These are phyloP conservation scores for Vulpes vulpes DNA, from an alignment of 2,113 vertebrate species.

Conservation along the genomic window DNA sequence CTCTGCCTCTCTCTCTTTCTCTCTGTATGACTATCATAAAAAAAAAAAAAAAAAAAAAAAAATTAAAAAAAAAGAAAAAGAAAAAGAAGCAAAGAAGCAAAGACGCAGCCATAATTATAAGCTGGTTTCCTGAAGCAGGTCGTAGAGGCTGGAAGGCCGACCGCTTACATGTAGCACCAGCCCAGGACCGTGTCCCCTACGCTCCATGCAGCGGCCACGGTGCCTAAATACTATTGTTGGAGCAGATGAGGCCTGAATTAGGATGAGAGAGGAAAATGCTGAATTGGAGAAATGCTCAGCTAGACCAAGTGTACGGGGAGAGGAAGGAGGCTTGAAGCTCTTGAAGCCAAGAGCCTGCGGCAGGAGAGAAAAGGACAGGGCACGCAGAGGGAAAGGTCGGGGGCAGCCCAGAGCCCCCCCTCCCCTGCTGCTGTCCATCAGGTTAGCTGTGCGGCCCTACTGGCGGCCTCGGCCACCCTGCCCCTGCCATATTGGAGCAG, in stretches of 20 bases:
- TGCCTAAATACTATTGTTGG: background rate
- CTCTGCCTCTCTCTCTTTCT: too few species aligned
- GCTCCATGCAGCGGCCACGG: background rate
- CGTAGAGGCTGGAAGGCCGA: background rate
- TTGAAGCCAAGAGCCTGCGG: background rate
- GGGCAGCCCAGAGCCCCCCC: background rate
- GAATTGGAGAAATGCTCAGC: background rate
- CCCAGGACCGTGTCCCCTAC: too few species aligned
- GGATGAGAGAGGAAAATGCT: background rate
- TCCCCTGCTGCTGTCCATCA: background rate
- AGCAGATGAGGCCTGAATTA: background rate
- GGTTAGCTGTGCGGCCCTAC: background rate
- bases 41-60: too few species aligned
- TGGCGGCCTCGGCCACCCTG: background rate
- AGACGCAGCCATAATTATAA: background rate
- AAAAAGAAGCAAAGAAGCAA: background rate
- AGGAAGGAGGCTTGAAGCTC: background rate
- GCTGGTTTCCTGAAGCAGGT: background rate
- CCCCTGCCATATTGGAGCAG: background rate
- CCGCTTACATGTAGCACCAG: background rate
- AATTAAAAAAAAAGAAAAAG: too few species aligned
- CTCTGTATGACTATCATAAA: too few species aligned
- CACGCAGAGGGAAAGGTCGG: too few species aligned
- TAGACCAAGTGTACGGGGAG: background rate
- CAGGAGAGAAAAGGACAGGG: background rate